These are phyloP conservation scores for Dicentrarchus labrax DNA, from an alignment of 2,113 vertebrate species.

Conservation along the genomic window DNA sequence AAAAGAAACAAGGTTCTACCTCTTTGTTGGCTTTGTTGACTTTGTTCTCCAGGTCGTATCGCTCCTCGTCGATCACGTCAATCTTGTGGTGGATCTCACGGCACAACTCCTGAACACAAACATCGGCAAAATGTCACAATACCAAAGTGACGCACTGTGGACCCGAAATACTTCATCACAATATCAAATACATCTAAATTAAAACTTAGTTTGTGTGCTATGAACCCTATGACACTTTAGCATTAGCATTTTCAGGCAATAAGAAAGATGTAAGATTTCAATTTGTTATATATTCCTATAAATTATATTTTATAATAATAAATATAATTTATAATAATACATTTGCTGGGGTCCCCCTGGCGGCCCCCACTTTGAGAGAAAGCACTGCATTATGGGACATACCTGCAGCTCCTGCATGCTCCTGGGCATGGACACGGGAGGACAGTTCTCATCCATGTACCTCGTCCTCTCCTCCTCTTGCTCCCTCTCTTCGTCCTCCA, in stretches of 20 bases:
- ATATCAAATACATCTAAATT: not conserved
- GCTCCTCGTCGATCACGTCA: conserved; percentile 92
- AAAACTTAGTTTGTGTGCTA: too few relatives aligned
- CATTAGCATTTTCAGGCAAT: too few relatives aligned
- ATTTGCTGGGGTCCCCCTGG: too few relatives aligned
- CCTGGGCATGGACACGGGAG: conserved; percentile 85
- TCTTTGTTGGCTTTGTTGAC: conserved; percentile 91
- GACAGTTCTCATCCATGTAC: conserved; percentile 91
- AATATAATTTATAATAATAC: too few relatives aligned
- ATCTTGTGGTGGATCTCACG: conserved; percentile 92
- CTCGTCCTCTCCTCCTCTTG: conserved; percentile 85
- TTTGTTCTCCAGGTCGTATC: conserved; percentile 92
- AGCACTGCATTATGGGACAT: not conserved
- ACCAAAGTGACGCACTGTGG: not conserved
- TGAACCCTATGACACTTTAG: too few relatives aligned
- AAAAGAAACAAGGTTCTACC: conserved; percentile 75
- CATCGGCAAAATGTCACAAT: not conserved
- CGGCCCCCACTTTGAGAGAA: too few relatives aligned
- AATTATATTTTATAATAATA: too few relatives aligned
- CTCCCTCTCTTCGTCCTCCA: conserved; percentile 89
- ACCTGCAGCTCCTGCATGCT: conserved; percentile 92
- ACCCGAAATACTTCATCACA: not conserved
- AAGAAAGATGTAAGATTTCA: too few relatives aligned
- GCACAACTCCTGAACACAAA: conserved; percentile 88
- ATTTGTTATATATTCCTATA: too few relatives aligned